These are phyloP conservation scores for Crax fasciolata DNA, from an alignment of 2,797 vertebrate species.

Conservation along the genomic window DNA sequence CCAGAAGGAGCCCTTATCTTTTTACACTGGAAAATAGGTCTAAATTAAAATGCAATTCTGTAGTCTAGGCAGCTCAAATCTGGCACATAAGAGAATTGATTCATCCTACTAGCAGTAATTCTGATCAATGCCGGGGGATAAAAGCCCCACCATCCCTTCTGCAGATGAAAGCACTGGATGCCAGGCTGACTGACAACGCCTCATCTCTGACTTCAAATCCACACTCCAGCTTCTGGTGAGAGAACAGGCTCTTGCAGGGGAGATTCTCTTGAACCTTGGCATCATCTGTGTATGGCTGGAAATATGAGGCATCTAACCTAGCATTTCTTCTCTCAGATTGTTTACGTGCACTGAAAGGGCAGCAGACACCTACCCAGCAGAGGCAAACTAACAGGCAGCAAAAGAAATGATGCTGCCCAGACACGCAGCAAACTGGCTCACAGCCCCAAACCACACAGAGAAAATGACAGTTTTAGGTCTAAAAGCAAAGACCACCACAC, in stretches of 20 bases:
- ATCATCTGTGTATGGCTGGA: background rate
- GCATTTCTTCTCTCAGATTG: background rate
- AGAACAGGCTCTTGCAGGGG: background rate
- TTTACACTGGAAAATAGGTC: background rate
- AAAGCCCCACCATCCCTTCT: slow-evolving; percentile 10
- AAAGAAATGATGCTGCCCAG: background rate
- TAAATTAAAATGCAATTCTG: slow-evolving; percentile 58
- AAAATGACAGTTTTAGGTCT: slow-evolving; percentile 23
- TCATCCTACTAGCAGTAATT: background rate
- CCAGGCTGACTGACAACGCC: background rate
- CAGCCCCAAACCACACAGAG: background rate
- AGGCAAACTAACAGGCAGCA: slow-evolving; percentile 27
- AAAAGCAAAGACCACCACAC: background rate
- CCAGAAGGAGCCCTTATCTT: slow-evolving; percentile 50
- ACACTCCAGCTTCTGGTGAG: background rate
- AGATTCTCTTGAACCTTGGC: background rate
- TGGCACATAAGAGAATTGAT: slow-evolving; percentile 42
- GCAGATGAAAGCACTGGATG: background rate
- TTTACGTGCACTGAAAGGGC: slow-evolving; percentile 20
- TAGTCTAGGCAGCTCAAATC: slow-evolving; percentile 22
- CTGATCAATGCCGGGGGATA: slow-evolving; percentile 10
- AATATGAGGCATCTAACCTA: slow-evolving; percentile 7
- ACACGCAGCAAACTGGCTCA: background rate
- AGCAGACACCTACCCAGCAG: background rate
- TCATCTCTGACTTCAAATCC: background rate